Conservation (phyloP, 2,888 invertebrate genomes). For the Agonopterix heracliana region DNA sequence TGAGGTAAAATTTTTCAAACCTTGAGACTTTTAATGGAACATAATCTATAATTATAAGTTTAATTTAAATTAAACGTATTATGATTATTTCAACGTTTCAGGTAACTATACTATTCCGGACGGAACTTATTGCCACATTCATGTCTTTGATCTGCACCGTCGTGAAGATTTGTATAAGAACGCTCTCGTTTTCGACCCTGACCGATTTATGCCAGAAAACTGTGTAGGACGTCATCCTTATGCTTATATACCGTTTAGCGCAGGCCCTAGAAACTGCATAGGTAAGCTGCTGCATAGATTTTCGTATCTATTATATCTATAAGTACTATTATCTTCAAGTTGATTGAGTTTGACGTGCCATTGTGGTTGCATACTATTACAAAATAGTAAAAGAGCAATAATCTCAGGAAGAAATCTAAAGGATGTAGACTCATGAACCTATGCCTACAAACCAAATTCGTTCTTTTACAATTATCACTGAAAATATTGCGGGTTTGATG, state of each 20-base stretch:
- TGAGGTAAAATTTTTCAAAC: no score
- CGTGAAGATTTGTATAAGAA: constrained; percentile 78
- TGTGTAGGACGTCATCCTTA: constrained; percentile 74
- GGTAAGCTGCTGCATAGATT: constrained; percentile 45
- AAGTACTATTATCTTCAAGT: neutral
- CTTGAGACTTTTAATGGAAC: no score
- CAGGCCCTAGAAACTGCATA: constrained; percentile 80
- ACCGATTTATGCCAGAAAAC: constrained; percentile 79
- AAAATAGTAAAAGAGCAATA: no score
- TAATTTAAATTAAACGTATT: neutral
- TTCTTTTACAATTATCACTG: no score
- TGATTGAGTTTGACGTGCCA: no score
- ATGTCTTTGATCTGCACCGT: constrained; percentile 78
- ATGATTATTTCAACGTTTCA: constrained; percentile 9
- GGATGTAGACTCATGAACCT: no score
- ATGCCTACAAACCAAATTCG: no score
- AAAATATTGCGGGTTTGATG: no score
- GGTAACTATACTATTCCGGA: constrained; percentile 59
- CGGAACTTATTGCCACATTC: constrained; percentile 65
- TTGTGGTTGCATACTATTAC: no score
- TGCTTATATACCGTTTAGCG: constrained; percentile 81
- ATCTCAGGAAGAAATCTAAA: no score
- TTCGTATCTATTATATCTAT: neutral
- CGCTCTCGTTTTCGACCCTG: constrained; percentile 81
- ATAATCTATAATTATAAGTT: neutral